Evolutionary conservation across 2,888 invertebrate species (phyloP), one percentile per base, ranked within the genome.

Genomic region (Bombyx huttoni): DNA sequence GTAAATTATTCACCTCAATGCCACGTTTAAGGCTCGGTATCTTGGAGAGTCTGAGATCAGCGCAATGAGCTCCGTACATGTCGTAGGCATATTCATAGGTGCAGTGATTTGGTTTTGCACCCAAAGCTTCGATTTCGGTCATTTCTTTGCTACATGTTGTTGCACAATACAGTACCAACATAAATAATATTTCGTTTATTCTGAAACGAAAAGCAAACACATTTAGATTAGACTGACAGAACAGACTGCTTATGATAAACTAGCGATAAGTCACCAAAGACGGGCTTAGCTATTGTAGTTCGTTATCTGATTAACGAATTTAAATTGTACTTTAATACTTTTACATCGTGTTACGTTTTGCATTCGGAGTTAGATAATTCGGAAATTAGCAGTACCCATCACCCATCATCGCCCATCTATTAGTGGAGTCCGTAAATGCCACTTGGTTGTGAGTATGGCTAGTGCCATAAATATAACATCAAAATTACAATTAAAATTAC

Each of bases 1-100:
- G 24, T 24, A 24, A 24, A 24, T 3, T 24, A 24, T 14, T 54
- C 57, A 91, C 91, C 89, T 91, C 89, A 59, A 91, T 89, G 49
- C 88, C 81, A 12, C 78, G 67, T 60, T 80, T 88, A 45, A 91
- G 71, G 56, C 61, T 77, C 0, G 91, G 91, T 57, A 91, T 78
- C 50, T 82, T 79, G 14, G 63, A 61, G 3, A 90, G 75, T 33
- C 82, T 79, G 24, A 90, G 75, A 0, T 85, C 81, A 5, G 74
- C 79, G 68, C 91, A 91, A 56, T 86, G 79, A 0, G 89, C 91
- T 2, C 90, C 90, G 24, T 90, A 80, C 89, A 91, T 89, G 7
- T 87, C 81, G 61, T 73, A 86, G 0, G 82, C 82, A 49, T 83
- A 81, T 55, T 81, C 84, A 64, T 90, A 89, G n/a, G 76, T 78